Conservation (phyloP, 2,888 invertebrate species). For the Physocephala rufipes region DNA sequence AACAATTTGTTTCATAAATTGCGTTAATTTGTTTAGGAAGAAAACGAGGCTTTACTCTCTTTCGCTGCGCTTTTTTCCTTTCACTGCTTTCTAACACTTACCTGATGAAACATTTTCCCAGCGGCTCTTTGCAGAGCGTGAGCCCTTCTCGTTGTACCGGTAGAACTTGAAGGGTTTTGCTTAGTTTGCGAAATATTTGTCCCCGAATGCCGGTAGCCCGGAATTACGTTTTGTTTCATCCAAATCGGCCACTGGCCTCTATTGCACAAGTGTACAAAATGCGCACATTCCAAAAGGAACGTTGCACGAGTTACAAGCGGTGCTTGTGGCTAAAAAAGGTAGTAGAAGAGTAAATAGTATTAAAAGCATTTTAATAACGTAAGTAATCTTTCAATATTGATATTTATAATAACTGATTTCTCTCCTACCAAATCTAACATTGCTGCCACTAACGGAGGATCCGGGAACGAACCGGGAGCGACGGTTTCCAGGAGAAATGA, state of each 20-base stretch:
- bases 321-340: constrained; percentile 80
- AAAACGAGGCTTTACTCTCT: too few relatives aligned
- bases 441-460: constrained; percentile 94
- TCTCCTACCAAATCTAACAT: constrained; percentile 86
- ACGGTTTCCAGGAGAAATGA: constrained; percentile 94
- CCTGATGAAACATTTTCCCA: constrained; percentile 94
- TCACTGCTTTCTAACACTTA: constrained; percentile 34
- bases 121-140: constrained; percentile 87
- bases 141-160: constrained; percentile 72
- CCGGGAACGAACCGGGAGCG: constrained; percentile 95
- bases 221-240: constrained; percentile 85
- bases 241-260: constrained; percentile 98
- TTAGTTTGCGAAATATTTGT: constrained; percentile 68
- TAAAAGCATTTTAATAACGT: background rate
- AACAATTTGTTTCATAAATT: constrained; percentile 27
- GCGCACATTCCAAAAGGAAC: constrained; percentile 91
- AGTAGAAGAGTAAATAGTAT: background rate
- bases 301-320: constrained; percentile 93
- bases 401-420: background rate
- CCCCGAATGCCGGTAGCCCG: constrained; percentile 76
- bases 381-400: background rate
- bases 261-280: constrained; percentile 97
- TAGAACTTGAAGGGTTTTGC: constrained; percentile 68
- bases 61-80: background rate
- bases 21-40: background rate